phyloP scores from a whole-genome alignment of 2,113 vertebrate species.

The Blennius ocellaris region DNA sequence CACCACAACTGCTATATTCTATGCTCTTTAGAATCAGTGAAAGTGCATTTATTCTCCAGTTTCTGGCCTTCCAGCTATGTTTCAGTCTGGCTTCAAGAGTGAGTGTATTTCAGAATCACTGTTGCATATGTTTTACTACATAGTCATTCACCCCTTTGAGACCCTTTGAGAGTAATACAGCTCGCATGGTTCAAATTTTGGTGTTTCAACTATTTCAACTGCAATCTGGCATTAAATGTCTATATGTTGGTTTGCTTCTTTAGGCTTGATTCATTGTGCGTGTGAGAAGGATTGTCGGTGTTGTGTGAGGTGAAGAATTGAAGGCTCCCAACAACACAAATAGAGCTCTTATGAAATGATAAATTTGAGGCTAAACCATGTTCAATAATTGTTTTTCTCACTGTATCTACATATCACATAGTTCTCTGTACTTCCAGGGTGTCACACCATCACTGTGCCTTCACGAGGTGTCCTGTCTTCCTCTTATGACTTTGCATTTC shows the following conservation, averaged over 20 bases:
- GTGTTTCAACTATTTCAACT: constrained; percentile 18
- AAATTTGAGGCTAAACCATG: background rate
- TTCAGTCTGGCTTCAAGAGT: background rate
- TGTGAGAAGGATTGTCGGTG: constrained; percentile 16
- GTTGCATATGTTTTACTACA: background rate
- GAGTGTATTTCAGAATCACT: constrained; percentile 10
- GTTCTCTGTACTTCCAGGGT: too few species aligned
- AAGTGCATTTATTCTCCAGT: background rate
- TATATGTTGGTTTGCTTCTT: constrained; percentile 13
- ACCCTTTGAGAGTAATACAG: constrained; percentile 29
- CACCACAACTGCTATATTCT: background rate
- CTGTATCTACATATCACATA: background rate
- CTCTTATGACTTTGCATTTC: too few species aligned
- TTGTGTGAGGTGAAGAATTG: constrained; percentile 11
- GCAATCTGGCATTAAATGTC: constrained; percentile 29
- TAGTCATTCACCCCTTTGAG: constrained; percentile 9
- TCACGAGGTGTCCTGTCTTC: too few species aligned
- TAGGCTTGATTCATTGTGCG: background rate
- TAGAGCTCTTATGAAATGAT: background rate
- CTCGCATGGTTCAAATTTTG: constrained; percentile 26
- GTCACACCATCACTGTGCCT: too few species aligned
- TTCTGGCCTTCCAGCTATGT: background rate
- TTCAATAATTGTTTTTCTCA: background rate
- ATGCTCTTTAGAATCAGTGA: background rate
- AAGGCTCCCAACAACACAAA: constrained; percentile 3